Percentiles rank a stretch among this genome's conserved stretches.
These are phyloP conservation scores for Microchrysa polita DNA, from an alignment of 2,888 invertebrate species.

Conservation along the genomic window DNA sequence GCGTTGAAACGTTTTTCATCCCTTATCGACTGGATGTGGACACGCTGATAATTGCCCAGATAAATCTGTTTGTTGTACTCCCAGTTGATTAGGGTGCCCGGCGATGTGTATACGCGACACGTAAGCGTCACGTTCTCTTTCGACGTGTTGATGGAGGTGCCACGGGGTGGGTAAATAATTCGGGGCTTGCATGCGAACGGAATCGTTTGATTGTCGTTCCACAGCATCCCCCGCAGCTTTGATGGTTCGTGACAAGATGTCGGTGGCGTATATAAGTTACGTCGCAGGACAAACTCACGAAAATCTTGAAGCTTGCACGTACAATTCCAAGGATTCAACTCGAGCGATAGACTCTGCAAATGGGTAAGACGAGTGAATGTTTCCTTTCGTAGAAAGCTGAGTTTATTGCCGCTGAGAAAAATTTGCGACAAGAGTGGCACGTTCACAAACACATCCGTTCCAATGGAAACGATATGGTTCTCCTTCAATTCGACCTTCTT, in stretches of 20 bases:
- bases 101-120: slow-evolving; percentile 80
- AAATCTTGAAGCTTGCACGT: slow-evolving; percentile 84
- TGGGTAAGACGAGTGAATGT: slow-evolving; percentile 73
- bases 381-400: slow-evolving; percentile 73
- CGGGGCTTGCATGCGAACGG: slow-evolving; percentile 85
- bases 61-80: slow-evolving; percentile 68
- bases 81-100: slow-evolving; percentile 80
- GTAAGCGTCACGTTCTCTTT: slow-evolving; percentile 76
- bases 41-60: slow-evolving; percentile 52
- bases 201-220: slow-evolving; percentile 73
- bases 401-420: slow-evolving; percentile 77
- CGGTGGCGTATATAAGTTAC: slow-evolving; percentile 79
- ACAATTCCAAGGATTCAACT: slow-evolving; percentile 88
- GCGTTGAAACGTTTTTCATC: slow-evolving; percentile 52
- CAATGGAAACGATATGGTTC: slow-evolving; percentile 76
- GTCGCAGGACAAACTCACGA: slow-evolving; percentile 78
- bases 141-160: slow-evolving; percentile 70
- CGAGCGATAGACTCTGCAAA: slow-evolving; percentile 77
- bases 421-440: slow-evolving; percentile 76
- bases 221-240: slow-evolving; percentile 74
- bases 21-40: slow-evolving; percentile 58
- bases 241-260: slow-evolving; percentile 78
- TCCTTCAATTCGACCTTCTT: slow-evolving; percentile 80
- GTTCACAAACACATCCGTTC: slow-evolving; percentile 75
- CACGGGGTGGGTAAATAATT: slow-evolving; percentile 72